Evolutionary conservation across 1,140 invertebrate species (phyloP), one percentile per base, ranked within the genome.

Genomic region (Rhagoletis pomonella): DNA sequence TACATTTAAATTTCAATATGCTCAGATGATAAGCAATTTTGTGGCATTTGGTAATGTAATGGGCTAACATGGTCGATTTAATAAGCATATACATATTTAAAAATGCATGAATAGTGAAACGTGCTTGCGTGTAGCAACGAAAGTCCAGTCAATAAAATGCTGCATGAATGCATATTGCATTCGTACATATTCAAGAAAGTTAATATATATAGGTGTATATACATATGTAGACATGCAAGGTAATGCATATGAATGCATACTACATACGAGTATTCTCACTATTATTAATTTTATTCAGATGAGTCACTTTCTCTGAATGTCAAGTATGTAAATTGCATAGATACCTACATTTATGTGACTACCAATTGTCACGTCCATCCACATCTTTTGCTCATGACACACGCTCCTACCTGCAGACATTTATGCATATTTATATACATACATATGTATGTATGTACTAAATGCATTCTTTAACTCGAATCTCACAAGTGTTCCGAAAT

Each of bases 321-420:
- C 29, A 29, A 29, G 29, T 29, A 29, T 29, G 29, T 29, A 29
- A 29, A 67, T 12, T 9, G n/a, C 42, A 39, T 39, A 10, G 12
- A 67, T 67, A 19, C 6, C 29, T 19, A 67, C 29, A 67, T 67
- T 10, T 12, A 67, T 39, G 39, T 39, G 4, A 29, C 12, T 67
- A 39, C 4, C n/a, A 64, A 39, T 67, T 67, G 65, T 67, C 65
- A 67, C 65, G 65, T 67, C 65, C 3, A 19, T 64, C 62, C n/a
- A 4, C 65, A 67, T 42, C 10, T 67, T 29, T 29, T 19, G 7
- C 12, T 0, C 10, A 67, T 7, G 12, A 12, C 6, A 12, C 6
- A 42, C 10, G 29, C 42, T 39, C 29, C 39, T 42, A 39, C 29
- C 12, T 4, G n/a, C 39, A 7, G 6, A 59, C 58, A 59, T 7